These are phyloP conservation scores for Loripinus fragilis DNA, from an alignment of 2,888 invertebrate species.

Conservation along the genomic window DNA sequence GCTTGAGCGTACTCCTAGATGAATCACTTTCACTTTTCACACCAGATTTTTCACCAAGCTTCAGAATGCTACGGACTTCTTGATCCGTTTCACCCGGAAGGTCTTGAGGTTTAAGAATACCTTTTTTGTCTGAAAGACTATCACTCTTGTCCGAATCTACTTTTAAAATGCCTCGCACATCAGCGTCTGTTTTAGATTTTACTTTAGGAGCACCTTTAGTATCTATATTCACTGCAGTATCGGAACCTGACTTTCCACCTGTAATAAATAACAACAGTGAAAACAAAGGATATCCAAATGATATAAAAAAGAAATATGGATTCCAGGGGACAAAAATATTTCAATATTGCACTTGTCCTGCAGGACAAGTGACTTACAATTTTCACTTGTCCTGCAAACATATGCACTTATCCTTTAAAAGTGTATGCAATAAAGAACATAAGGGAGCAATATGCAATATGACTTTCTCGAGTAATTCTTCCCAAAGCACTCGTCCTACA, in stretches of 20 bases:
- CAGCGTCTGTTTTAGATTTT: neutral
- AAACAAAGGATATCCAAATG: too few relatives aligned
- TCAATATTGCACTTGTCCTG: too few relatives aligned
- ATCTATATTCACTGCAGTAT: constrained; percentile 13
- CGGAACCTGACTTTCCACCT: constrained; percentile 30
- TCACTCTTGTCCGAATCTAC: constrained; percentile 23
- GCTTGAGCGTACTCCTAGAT: constrained; percentile 63
- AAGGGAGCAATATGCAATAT: too few relatives aligned
- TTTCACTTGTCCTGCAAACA: too few relatives aligned
- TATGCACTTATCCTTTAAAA: too few relatives aligned
- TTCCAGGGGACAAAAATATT: too few relatives aligned
- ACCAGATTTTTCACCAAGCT: constrained; percentile 29
- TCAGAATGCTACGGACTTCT: constrained; percentile 59
- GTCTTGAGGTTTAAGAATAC: constrained; percentile 14
- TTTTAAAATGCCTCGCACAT: constrained; percentile 27
- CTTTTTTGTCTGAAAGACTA: neutral
- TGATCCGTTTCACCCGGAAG: constrained; percentile 21
- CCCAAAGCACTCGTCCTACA: too few relatives aligned
- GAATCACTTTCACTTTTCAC: constrained; percentile 12
- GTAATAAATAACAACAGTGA: neutral
- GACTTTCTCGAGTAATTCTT: too few relatives aligned
- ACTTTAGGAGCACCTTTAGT: constrained; percentile 24
- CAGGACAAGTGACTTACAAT: too few relatives aligned
- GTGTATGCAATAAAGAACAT: too few relatives aligned
- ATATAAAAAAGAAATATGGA: too few relatives aligned